phyloP scores from a whole-genome alignment of 2,797 vertebrate genomes.

The Potorous gilbertii region DNA sequence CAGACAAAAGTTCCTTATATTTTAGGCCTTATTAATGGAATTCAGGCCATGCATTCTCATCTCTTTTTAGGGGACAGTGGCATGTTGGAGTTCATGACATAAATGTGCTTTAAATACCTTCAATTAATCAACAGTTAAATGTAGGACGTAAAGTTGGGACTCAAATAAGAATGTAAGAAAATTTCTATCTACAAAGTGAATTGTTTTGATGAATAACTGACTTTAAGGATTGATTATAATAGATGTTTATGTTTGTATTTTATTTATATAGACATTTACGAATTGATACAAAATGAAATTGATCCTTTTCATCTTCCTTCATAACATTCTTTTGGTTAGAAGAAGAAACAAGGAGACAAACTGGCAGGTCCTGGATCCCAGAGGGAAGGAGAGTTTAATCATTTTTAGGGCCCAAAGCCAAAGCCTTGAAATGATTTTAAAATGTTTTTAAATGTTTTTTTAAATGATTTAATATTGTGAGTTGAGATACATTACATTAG shows the following conservation, averaged over 20 bases:
- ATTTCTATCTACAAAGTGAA: slow-evolving; percentile 39
- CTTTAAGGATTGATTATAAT: slow-evolving; percentile 77
- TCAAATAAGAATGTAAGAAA: neutral
- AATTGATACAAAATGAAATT: slow-evolving; percentile 78
- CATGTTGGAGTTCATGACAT: slow-evolving; percentile 38
- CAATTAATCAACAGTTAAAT: neutral
- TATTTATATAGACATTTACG: slow-evolving; percentile 73
- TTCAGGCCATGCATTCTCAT: slow-evolving; percentile 21
- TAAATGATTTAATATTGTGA: slow-evolving; percentile 89
- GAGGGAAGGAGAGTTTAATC: slow-evolving; percentile 67
- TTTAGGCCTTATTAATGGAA: neutral
- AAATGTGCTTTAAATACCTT: slow-evolving; percentile 29
- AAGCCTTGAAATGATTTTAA: slow-evolving; percentile 82
- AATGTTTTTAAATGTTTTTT: slow-evolving; percentile 80
- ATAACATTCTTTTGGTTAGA: slow-evolving; percentile 63
- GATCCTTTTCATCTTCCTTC: slow-evolving; percentile 71
- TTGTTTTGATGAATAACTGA: slow-evolving; percentile 67
- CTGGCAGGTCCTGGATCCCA: slow-evolving; percentile 56
- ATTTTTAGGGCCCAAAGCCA: slow-evolving; percentile 63
- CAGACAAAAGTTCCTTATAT: slow-evolving; percentile 56
- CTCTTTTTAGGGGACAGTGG: slow-evolving; percentile 8
- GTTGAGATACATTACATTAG: slow-evolving; percentile 91
- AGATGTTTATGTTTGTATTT: slow-evolving; percentile 78
- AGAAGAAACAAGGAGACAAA: slow-evolving; percentile 67
- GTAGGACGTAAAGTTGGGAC: slow-evolving; percentile 3